These are phyloP conservation scores for Bostrychus sinensis DNA, from an alignment of 2,113 vertebrate species.

Conservation along the genomic window DNA sequence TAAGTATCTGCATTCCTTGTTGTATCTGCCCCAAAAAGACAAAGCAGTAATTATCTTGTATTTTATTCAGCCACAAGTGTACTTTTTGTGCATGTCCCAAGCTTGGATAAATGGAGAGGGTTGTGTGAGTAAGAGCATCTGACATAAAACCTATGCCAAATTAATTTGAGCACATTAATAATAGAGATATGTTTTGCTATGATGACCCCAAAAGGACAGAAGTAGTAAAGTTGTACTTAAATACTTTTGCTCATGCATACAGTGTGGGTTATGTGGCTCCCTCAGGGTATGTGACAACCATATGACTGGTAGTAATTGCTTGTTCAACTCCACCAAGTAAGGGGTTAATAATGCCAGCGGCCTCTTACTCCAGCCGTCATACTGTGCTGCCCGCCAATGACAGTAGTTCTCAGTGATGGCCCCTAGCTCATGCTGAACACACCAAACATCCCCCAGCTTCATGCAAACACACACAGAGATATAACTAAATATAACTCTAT, in stretches of 20 bases:
- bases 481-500: slow-evolving; percentile 11
- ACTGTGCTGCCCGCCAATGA: slow-evolving; percentile 41
- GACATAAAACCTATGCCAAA: too few species aligned
- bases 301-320: slow-evolving; percentile 65
- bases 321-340: slow-evolving; percentile 46
- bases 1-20: too few species aligned
- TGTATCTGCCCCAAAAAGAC: too few species aligned
- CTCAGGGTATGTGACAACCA: slow-evolving; percentile 50
- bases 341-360: slow-evolving; percentile 66
- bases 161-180: too few species aligned
- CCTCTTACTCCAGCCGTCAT: slow-evolving; percentile 43
- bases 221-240: slow-evolving; percentile 7
- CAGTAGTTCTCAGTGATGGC: slow-evolving; percentile 37
- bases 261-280: slow-evolving; percentile 22
- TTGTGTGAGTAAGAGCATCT: too few species aligned
- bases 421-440: not conserved
- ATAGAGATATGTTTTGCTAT: slow-evolving; percentile 9
- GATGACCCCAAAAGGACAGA: not conserved
- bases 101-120: too few species aligned
- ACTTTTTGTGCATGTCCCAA: too few species aligned
- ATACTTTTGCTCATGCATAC: not conserved
- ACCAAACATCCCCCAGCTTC: not conserved
- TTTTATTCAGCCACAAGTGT: too few species aligned
- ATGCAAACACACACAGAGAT: slow-evolving; percentile 10
- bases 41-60: too few species aligned